Evolutionary conservation across 92 coral and sea anemone genomes (phyloP), one percentile per base, ranked within the genome.

Genomic region (Zoanthus sociatus): DNA sequence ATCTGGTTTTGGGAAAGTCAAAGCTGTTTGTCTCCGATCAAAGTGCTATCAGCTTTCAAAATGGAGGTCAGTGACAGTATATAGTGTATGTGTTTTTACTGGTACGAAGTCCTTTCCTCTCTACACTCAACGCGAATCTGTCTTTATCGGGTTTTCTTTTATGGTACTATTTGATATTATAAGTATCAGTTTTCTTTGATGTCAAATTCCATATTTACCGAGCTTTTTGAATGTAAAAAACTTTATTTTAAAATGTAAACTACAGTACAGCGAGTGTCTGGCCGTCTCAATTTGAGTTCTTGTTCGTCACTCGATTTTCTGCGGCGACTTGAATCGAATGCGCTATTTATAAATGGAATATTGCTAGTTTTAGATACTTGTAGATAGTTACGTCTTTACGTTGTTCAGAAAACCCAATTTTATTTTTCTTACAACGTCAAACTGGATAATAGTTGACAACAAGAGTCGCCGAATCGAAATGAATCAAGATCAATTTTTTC

Each of bases 1-100:
- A 18, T 66, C 75, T 48, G 77, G 66, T 26, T 31, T 71, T 70
- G 89, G 76, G 70, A 89, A 84, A 84, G 37, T 31, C 4, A 69
- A 48, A 15, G 44, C 76, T 47, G 64, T 47, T 74, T 83, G 61
- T 53, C 82, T 55, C 48, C 78, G n/a, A 37, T 26, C 56, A 21
- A 69, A 47, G 73, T 58, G 78, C 31, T 42, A 61, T 60, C 64
- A n/a, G 61, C 53, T 76, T 71, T 82, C 60, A 81, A 81, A 63
- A 81, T 81, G 85, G 85, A 81, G 85, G 85, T 81, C 63, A 81
- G 85, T 81, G 11, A 63, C 10, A 30, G 17, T 26, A 26, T 26
- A 26, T 26, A 26, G 54, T 18, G 10, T 45, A 0, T 37, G 42
- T 37, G 3, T 37, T 37, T 37, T 37, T 37, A 37, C 1, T 37